phyloP scores from a whole-genome alignment of 1,140 invertebrate species.

The Meloidogyne chitwoodi region DNA sequence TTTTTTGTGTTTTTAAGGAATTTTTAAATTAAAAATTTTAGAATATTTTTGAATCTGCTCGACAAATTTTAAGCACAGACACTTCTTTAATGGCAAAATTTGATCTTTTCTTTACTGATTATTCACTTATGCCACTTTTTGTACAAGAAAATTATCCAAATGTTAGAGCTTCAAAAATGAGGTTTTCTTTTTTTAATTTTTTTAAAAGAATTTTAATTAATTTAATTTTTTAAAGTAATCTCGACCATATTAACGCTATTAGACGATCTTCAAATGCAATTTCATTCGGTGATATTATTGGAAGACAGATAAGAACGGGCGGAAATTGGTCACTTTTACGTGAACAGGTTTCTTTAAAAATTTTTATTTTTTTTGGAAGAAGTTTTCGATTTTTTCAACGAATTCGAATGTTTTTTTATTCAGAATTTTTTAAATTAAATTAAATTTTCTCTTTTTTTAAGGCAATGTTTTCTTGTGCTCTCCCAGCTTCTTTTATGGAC shows the following conservation, averaged over 20 bases:
- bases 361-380: no score
- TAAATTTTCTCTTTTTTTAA: conserved; percentile 60
- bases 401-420: no score
- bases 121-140: conserved; percentile 86
- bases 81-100: conserved; percentile 75
- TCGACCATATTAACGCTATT: conserved; percentile 68
- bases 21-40: conserved; percentile 29
- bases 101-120: conserved; percentile 93
- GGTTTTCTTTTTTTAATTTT: conserved; percentile 23
- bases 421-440: no score
- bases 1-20: no score
- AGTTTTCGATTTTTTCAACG: no score
- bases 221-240: conserved; percentile 50
- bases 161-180: conserved; percentile 34
- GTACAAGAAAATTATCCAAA: conserved; percentile 93
- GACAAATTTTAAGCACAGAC: conserved; percentile 73
- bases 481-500: conserved; percentile 79
- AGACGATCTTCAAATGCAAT: conserved; percentile 78
- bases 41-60: conserved; percentile 82
- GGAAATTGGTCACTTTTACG: conserved; percentile 86
- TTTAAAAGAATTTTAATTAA: background rate
- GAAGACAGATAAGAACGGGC: conserved; percentile 72
- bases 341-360: conserved; percentile 67
- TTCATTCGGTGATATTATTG: conserved; percentile 78
- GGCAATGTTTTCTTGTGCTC: conserved; percentile 82